These are phyloP conservation scores for Stercorarius parasiticus DNA, from an alignment of 2,113 vertebrate genomes.

Conservation along the genomic window DNA sequence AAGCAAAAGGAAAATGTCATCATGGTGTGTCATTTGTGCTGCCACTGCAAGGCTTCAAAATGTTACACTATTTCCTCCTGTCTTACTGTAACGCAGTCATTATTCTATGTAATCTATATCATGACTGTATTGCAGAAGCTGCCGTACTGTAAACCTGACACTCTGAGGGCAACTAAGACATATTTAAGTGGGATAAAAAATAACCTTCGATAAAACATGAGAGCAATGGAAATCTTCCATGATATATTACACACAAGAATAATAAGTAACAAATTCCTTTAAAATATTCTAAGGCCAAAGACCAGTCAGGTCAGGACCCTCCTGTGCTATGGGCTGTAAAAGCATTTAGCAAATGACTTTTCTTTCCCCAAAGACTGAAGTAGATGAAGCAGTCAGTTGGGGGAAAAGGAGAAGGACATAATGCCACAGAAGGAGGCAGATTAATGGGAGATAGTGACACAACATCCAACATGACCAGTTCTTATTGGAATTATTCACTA, in stretches of 20 bases:
- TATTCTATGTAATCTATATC: not conserved
- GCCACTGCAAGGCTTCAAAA: not conserved
- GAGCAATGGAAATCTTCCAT: not conserved
- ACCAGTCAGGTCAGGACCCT: not conserved
- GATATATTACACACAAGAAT: not conserved
- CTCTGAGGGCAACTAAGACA: not conserved
- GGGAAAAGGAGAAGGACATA: not conserved
- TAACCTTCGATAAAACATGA: not conserved
- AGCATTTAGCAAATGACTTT: not conserved
- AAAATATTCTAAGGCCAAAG: not conserved
- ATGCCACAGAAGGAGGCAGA: not conserved
- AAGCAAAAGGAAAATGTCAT: not conserved
- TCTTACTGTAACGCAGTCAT: not conserved
- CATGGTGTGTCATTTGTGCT: not conserved
- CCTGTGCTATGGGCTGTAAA: not conserved
- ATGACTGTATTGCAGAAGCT: not conserved
- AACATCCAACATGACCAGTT: not conserved
- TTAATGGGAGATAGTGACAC: not conserved
- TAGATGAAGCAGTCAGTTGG: not conserved
- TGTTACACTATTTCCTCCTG: not conserved
- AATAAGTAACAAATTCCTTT: not conserved
- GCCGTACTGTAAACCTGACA: fast-evolving
- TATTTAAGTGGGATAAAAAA: not conserved
- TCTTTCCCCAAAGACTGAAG: not conserved
- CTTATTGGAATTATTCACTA: not conserved